Evolutionary conservation across 2,888 invertebrate genomes (phyloP), one percentile per base, ranked within the genome.

Genomic region (Thecophora atra): DNA sequence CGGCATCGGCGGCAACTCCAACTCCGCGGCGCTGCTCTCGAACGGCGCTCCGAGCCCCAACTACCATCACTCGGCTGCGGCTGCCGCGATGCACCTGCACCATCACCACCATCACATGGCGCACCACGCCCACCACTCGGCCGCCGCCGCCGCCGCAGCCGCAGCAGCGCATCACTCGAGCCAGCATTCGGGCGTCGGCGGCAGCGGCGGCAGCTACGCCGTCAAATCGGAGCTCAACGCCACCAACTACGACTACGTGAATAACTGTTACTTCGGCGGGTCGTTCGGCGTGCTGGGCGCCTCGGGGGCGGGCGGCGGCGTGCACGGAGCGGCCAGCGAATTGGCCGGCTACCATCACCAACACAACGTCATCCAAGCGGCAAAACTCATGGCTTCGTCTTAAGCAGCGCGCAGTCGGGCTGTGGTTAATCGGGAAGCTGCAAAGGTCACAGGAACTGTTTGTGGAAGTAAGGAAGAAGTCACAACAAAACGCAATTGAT

Each of bases 311-410:
- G 80, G 84, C 44, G 62, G 21, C n/a, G 64, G 71, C 3, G 76
- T 79, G 26, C 75, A 77, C n/a, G 76, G 79, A 0, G 78, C 78
- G 7, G 79, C 83, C 17, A 75, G 81, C 26, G 80, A 82, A 52
- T 81, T 83, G 70, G 78, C 74, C 75, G 92, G 93, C 37, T 93
- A 93, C 86, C 92, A 94, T 83, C 94, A 94, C 87, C 94, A 94
- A 84, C 93, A 94, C 83, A 94, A 94, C 87, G 94, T 94, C 76
- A 93, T 94, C 54, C 93, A 93, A 75, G 93, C 94, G 73, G 93
- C 94, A 72, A 94, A 94, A 84, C 88, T 94, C 76, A 93, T 94
- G 91, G 94, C 94, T 15, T 93, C 94, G 72, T 93, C 94, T 86
- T 94, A 92, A 88, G 75, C 47, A 44, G 13, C 13, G 44, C 44